Conservation (phyloP, 1,140 invertebrate species). For the Mesaphorura yosii region DNA sequence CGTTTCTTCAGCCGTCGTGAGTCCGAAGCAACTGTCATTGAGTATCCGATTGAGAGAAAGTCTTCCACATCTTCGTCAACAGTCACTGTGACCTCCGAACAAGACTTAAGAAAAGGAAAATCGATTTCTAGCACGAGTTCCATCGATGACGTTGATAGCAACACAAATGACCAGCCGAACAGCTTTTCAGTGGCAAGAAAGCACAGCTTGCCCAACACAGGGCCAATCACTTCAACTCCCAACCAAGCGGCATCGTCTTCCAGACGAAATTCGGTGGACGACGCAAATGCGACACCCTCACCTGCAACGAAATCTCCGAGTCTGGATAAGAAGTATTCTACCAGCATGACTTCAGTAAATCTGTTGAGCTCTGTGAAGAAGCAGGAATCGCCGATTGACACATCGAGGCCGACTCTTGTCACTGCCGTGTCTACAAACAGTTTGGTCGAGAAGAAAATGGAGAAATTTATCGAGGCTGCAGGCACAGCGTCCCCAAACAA, state of each 20-base stretch:
- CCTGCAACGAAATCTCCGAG: not conserved
- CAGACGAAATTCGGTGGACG: no score
- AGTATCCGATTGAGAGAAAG: slow-evolving; percentile 24
- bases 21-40: slow-evolving; percentile 28
- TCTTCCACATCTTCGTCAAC: slow-evolving; percentile 1
- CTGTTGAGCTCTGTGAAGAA: slow-evolving; percentile 1
- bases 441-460: slow-evolving; percentile 31
- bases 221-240: not conserved
- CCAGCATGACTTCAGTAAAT: slow-evolving; percentile 26
- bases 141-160: no score
- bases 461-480: slow-evolving; percentile 28
- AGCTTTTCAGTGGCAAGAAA: slow-evolving; percentile 22
- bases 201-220: no score
- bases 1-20: slow-evolving; percentile 24
- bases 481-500: no score
- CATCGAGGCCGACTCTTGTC: not conserved
- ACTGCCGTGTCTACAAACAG: slow-evolving; percentile 2
- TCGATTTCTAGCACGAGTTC: no score
- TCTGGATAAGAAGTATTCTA: slow-evolving; percentile 33
- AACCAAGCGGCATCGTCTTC: no score
- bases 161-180: slow-evolving; percentile 29
- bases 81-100: no score
- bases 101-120: slow-evolving; percentile 2
- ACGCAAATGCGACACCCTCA: not conserved
- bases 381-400: not conserved